phyloP scores from a whole-genome alignment of 1,140 invertebrate genomes.

The Hydropsyche tenuis region DNA sequence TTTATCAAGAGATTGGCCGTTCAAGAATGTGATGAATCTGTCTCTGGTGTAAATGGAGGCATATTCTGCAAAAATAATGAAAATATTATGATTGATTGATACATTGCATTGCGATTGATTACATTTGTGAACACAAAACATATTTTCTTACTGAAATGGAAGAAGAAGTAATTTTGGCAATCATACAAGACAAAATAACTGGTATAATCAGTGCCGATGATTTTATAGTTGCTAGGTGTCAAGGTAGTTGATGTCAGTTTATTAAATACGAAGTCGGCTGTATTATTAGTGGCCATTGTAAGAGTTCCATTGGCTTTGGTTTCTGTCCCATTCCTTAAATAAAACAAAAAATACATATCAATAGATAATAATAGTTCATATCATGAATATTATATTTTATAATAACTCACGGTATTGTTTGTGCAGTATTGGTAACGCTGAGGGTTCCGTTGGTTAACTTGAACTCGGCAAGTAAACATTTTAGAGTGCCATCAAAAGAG shows the following conservation, averaged over 20 bases:
- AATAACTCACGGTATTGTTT: background rate
- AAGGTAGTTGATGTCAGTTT: no score
- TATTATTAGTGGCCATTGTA: no score
- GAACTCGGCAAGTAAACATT: background rate
- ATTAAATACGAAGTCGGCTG: no score
- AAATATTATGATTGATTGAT: background rate
- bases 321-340: no score
- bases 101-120: no score
- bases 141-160: background rate
- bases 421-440: background rate
- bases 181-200: constrained; percentile 71
- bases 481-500: background rate
- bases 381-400: no score
- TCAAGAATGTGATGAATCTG: constrained; percentile 57
- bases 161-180: constrained; percentile 62
- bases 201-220: constrained; percentile 71
- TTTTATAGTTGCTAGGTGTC: no score
- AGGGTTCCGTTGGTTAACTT: background rate
- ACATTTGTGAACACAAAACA: background rate
- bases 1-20: no score
- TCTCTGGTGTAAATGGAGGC: constrained; percentile 66
- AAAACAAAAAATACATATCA: no score
- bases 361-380: no score
- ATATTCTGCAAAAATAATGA: constrained; percentile 56
- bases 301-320: no score